Conservation (phyloP, 2,113 vertebrate species). For the Psophia crepitans region DNA sequence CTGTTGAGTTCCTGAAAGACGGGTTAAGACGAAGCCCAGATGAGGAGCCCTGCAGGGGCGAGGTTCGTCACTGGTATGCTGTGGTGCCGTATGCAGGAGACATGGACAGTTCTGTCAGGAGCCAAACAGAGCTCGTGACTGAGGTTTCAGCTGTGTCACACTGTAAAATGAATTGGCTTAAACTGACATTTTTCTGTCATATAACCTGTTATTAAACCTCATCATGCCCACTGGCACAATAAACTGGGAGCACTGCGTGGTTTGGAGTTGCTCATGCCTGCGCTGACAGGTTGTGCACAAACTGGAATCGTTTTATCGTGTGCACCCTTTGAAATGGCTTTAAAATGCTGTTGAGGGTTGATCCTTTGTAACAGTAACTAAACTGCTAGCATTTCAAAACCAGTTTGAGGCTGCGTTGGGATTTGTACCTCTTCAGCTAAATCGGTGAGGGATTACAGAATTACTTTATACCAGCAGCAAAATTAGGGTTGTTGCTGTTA, state of each 20-base stretch:
- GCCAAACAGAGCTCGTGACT: not conserved
- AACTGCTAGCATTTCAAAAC: not conserved
- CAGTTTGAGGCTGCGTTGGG: not conserved
- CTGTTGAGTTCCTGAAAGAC: not conserved
- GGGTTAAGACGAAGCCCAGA: not conserved
- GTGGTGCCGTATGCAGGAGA: not conserved
- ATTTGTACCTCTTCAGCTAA: not conserved
- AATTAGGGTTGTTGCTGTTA: not conserved
- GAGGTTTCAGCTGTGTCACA: not conserved
- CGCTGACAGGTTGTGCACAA: not conserved
- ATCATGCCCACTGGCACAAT: not conserved
- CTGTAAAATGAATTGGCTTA: not conserved
- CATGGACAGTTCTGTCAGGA: not conserved
- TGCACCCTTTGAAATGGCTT: not conserved
- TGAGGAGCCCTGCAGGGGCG: not conserved
- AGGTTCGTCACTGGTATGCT: accelerated
- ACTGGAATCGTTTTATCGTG: not conserved
- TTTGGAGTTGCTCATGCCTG: not conserved
- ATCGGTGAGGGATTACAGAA: not conserved
- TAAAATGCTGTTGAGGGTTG: not conserved
- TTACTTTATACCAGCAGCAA: not conserved
- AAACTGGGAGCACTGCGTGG: accelerated
- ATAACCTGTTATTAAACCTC: not conserved
- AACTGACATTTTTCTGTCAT: not conserved
- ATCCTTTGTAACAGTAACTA: not conserved